Evolutionary conservation across 2,797 vertebrate species (phyloP), one percentile per base, ranked within the genome.

Genomic region (Cirrhinus mrigala): DNA sequence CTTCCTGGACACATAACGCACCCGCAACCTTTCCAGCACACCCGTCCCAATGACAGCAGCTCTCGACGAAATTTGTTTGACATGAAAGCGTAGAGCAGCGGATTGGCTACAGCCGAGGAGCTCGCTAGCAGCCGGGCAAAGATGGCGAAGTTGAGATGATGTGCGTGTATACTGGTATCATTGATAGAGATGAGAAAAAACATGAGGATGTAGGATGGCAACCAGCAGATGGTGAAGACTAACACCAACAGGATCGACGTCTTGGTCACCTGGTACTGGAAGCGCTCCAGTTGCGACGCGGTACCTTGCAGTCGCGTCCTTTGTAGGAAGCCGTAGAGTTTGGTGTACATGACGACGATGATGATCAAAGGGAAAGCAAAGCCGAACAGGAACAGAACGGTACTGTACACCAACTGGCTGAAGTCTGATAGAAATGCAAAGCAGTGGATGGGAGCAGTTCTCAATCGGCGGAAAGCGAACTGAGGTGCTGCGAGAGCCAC

Each of bases 171-270:
- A 66, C 60, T 69, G 10, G 1, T 56, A 5, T 87, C 11, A 10
- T 60, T 87, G 27, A 87, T 86, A 29, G 91, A 92, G 0, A 95
- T 88, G 66, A 93, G 92, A 79, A 92, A 91, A 91, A 96, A 95
- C 95, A 96, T 96, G 74, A 96, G 91, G 4, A 80, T 87, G 8
- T 96, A 96, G 70, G 96, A 94, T 46, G 95, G 96, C 85, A 96
- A 90, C 96, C 96, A 96, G 87, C 95, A 94, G 37, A 95, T 44
- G 6, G 95, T 95, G 84, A 96, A 96, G 64, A 95, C 90, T 37
- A 95, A 60, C 15, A 96, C 96, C 79, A 96, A 91, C 60, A 96
- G 90, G 15, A 94, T 94, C 4, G 94, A 94, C 0, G 95, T 96
- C 85, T 94, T 94, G 20, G 95, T 96, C 82, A 96, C 95, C 90